phyloP scores from a whole-genome alignment of 2,888 invertebrate species.

The Chamaedrilus cognettii region DNA sequence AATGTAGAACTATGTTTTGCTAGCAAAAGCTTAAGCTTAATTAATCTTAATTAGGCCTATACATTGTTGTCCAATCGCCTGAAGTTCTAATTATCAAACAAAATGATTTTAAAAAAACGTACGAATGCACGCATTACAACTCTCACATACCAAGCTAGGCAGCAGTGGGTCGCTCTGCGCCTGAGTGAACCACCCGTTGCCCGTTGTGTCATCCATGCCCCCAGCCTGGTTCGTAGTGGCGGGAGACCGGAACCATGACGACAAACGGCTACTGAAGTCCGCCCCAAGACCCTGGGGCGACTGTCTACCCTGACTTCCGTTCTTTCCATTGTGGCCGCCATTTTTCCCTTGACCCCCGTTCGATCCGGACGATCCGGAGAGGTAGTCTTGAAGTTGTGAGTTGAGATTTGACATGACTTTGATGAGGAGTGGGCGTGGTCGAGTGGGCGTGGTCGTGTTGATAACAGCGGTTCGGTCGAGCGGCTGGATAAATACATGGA shows the following conservation, averaged over 20 bases:
- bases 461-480: too few relatives aligned
- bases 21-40: too few relatives aligned
- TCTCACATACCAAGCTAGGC: constrained; percentile 52
- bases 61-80: too few relatives aligned
- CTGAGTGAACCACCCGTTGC: constrained; percentile 56
- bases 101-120: not conserved
- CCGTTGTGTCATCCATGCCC: constrained; percentile 33
- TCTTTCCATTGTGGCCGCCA: not conserved
- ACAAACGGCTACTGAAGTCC: not conserved
- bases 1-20: too few relatives aligned
- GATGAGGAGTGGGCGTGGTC: too few relatives aligned
- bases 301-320: constrained; percentile 10
- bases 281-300: constrained; percentile 7
- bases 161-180: constrained; percentile 56
- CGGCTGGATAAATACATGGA: not conserved
- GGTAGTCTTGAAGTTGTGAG: constrained; percentile 22
- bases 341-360: too few relatives aligned
- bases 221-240: not conserved
- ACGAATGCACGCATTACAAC: not conserved
- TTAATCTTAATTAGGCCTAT: too few relatives aligned
- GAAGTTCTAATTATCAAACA: not conserved
- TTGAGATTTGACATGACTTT: constrained; percentile 15
- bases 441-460: too few relatives aligned
- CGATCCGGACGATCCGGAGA: constrained; percentile 12
- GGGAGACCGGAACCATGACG: not conserved